phyloP scores from a whole-genome alignment of 2,888 invertebrate species.

The Sphaerophoria rueppellii region DNA sequence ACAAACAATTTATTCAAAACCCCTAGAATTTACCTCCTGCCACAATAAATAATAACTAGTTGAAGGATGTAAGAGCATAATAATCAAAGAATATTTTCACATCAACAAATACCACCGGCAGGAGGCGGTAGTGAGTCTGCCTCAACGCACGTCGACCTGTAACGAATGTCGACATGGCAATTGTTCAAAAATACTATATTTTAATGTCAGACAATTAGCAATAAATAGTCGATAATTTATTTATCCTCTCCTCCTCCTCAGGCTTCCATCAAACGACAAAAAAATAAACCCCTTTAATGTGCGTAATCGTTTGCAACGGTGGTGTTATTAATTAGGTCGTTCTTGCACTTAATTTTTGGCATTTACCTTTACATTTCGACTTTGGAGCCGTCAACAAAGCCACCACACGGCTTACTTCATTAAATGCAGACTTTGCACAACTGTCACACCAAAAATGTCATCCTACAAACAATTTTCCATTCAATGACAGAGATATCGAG shows the following conservation, averaged over 20 bases:
- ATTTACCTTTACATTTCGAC: conserved; percentile 32
- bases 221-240: conserved; percentile 71
- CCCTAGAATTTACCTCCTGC: background rate
- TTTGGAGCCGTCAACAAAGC: conserved; percentile 4
- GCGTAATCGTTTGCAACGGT: conserved; percentile 68
- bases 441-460: conserved; percentile 18
- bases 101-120: background rate
- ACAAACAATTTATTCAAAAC: background rate
- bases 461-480: background rate
- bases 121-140: background rate
- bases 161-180: conserved; percentile 3
- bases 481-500: background rate
- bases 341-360: conserved; percentile 37
- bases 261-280: no score
- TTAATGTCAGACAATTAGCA: conserved; percentile 68
- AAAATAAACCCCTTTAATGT: conserved; percentile 61
- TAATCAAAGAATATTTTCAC: conserved; percentile 29
- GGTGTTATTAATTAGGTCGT: conserved; percentile 69
- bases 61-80: conserved; percentile 1
- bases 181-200: conserved; percentile 43
- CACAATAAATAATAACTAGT: background rate
- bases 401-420: background rate
- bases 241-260: conserved; percentile 41
- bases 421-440: conserved; percentile 4
- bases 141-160: background rate